Evolutionary conservation across 1,140 invertebrate species (phyloP).

Genomic region (Diploscapter pachys): DNA sequence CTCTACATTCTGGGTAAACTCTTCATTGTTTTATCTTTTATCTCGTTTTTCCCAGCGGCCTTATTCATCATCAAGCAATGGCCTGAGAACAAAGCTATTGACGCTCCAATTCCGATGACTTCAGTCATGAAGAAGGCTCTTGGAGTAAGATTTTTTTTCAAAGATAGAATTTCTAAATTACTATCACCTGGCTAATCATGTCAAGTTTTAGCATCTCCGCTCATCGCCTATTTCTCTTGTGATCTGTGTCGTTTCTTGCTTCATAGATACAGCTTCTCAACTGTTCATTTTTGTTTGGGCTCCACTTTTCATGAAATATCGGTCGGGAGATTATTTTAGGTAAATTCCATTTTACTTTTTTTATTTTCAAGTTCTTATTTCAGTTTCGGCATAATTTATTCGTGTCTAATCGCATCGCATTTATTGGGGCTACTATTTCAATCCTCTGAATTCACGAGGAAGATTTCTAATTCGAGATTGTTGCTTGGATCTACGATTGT

Average conservation of each 20-base stretch:
- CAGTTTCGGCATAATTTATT: conserved; percentile 30
- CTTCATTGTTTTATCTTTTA: not conserved
- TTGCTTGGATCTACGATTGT: conserved; percentile 16
- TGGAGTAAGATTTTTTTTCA: not conserved
- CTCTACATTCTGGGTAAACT: conserved; percentile 26
- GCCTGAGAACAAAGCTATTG: conserved; percentile 31
- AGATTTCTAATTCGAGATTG: conserved; percentile 24
- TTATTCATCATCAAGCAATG: conserved; percentile 29
- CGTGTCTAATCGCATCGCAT: conserved; percentile 19
- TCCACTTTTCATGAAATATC: conserved; percentile 29
- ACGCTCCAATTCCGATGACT: conserved; percentile 15
- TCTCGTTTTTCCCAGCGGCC: conserved; percentile 4
- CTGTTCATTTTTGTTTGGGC: conserved; percentile 34
- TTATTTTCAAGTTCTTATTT: conserved; percentile 18
- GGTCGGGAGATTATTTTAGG: conserved; percentile 9
- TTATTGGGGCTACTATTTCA: conserved; percentile 28
- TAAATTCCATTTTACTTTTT: conserved; percentile 5
- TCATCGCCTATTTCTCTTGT: conserved; percentile 19
- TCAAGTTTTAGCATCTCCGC: conserved; percentile 1
- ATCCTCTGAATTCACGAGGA: conserved; percentile 11
- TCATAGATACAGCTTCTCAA: conserved; percentile 28
- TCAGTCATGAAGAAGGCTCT: conserved; percentile 20
- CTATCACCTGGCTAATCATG: conserved; percentile 1
- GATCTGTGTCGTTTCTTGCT: conserved; percentile 24
- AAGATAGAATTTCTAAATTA: not conserved